Percentiles rank a stretch among this genome's conserved stretches.
Evolutionary conservation across 2,113 vertebrate genomes (phyloP).

Genomic region (Nematolebias whitei): DNA sequence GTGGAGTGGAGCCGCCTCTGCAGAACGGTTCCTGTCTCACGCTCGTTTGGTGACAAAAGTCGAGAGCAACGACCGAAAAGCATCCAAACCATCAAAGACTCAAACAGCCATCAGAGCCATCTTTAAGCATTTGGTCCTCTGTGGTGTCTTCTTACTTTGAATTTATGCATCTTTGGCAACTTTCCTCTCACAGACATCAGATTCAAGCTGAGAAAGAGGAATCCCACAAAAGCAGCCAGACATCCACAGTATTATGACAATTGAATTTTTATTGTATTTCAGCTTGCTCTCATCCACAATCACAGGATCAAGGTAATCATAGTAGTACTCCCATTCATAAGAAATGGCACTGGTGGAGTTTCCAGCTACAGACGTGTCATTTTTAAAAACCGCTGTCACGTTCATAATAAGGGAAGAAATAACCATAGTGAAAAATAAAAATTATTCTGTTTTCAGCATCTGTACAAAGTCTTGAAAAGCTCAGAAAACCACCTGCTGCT

Average conservation of each 20-base stretch:
- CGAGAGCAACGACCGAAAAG: slow-evolving; percentile 28
- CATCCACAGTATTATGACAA: slow-evolving; percentile 92
- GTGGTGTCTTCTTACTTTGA: slow-evolving; percentile 15
- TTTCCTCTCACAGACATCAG: slow-evolving; percentile 82
- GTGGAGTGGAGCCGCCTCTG: slow-evolving; percentile 83
- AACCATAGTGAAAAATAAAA: neutral
- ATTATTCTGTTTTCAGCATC: neutral
- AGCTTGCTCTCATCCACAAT: slow-evolving; percentile 87
- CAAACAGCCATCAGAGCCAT: slow-evolving; percentile 70
- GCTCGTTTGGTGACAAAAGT: slow-evolving; percentile 71
- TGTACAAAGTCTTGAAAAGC: neutral
- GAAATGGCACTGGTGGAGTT: slow-evolving; percentile 66
- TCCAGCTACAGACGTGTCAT: slow-evolving; percentile 60
- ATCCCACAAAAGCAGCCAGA: slow-evolving; percentile 84
- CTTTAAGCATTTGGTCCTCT: slow-evolving; percentile 38
- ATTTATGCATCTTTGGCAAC: slow-evolving; percentile 38
- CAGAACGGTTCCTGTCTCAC: slow-evolving; percentile 81
- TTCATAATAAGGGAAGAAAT: neutral
- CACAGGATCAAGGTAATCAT: slow-evolving; percentile 87
- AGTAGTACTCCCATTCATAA: slow-evolving; percentile 85
- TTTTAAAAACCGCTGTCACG: neutral
- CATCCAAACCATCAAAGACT: slow-evolving; percentile 36
- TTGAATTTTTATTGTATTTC: slow-evolving; percentile 87
- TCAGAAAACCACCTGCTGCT: neutral
- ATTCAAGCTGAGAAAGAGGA: slow-evolving; percentile 88